Evolutionary conservation across 1,140 invertebrate species (phyloP).

Genomic region (Hycleus cichorii): DNA sequence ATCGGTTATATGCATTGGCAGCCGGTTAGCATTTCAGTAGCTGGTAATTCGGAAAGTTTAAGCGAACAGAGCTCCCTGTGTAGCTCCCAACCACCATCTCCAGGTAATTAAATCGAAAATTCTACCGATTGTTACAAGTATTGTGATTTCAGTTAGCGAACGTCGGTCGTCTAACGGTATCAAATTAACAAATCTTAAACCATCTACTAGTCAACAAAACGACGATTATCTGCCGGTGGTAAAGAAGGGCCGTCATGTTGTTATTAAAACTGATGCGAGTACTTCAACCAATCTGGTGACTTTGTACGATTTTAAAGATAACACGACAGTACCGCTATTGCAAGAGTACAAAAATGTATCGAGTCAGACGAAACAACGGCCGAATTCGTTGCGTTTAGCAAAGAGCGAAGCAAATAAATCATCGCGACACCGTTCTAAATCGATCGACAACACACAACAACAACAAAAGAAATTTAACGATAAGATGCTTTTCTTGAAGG

Average conservation of each 20-base stretch:
- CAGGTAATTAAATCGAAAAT: slow-evolving; percentile 28
- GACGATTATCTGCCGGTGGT: slow-evolving; percentile 1
- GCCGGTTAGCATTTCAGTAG: slow-evolving; percentile 39
- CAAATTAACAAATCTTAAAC: slow-evolving; percentile 29
- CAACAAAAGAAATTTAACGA: slow-evolving; percentile 15
- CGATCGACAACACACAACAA: slow-evolving; percentile 31
- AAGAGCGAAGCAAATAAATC: slow-evolving; percentile 19
- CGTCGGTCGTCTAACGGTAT: slow-evolving; percentile 20
- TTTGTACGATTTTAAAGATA: slow-evolving; percentile 21
- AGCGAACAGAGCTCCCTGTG: slow-evolving; percentile 39
- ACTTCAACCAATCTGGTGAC: slow-evolving; percentile 9
- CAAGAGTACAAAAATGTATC: slow-evolving; percentile 9
- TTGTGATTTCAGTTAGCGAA: slow-evolving; percentile 7
- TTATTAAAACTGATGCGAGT: slow-evolving; percentile 29
- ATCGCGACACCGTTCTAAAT: slow-evolving; percentile 31
- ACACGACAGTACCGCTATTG: slow-evolving; percentile 13
- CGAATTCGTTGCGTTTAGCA: slow-evolving; percentile 25
- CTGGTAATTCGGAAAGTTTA: slow-evolving; percentile 31
- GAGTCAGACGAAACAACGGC: slow-evolving; percentile 19
- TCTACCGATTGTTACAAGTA: background rate
- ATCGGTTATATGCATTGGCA: slow-evolving; percentile 45
- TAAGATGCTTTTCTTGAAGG: slow-evolving; percentile 41
- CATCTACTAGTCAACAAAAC: background rate
- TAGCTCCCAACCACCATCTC: slow-evolving; percentile 42
- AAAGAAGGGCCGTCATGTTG: slow-evolving; percentile 30